phyloP scores from a whole-genome alignment of 1,140 invertebrate species.

The Marisa cornuarietis region DNA sequence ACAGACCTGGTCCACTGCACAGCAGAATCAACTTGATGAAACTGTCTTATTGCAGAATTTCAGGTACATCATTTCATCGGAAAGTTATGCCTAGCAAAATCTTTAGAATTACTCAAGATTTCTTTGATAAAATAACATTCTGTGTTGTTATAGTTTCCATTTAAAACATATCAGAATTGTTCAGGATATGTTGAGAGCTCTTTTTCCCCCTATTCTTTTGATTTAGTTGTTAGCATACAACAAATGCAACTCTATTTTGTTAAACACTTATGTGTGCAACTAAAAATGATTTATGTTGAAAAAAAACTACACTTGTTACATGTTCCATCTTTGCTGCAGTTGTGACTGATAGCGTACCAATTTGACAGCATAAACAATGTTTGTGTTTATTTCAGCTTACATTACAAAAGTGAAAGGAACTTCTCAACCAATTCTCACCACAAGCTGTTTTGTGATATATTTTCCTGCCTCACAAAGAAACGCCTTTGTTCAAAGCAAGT shows the following conservation, averaged over 20 bases:
- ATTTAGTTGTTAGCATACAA: background rate
- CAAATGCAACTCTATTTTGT: background rate
- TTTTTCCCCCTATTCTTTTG: background rate
- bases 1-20: constrained; percentile 34
- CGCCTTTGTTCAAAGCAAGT: constrained; percentile 58
- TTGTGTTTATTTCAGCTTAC: constrained; percentile 37
- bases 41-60: constrained; percentile 54
- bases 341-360: background rate
- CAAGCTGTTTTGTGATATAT: constrained; percentile 54
- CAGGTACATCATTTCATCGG: constrained; percentile 40
- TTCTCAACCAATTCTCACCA: constrained; percentile 48
- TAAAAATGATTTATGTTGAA: background rate
- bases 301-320: background rate
- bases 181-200: background rate
- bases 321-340: background rate
- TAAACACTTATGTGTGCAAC: background rate
- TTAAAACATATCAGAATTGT: too few species aligned
- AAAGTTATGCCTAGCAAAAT: background rate
- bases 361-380: background rate
- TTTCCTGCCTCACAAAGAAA: constrained; percentile 55
- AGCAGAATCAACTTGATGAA: constrained; percentile 48
- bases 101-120: background rate
- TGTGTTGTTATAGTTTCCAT: background rate
- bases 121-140: background rate
- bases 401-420: constrained; percentile 57